Evolutionary conservation across 2,888 invertebrate species (phyloP).

Genomic region (Didymodactylos carnosus): DNA sequence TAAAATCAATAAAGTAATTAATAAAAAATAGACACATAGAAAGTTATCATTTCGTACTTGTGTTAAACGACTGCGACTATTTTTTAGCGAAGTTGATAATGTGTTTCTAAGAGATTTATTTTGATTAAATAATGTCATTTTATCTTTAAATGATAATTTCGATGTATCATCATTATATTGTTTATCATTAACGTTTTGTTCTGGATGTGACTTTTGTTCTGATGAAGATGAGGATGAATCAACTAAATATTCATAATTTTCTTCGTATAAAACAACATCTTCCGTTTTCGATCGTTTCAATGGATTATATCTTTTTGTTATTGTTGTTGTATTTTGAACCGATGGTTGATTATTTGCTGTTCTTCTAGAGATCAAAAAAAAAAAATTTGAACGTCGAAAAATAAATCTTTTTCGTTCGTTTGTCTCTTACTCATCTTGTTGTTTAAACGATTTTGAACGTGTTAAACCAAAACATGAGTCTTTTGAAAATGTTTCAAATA

Average conservation of each 20-base stretch:
- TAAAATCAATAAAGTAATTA: neutral
- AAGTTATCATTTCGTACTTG: neutral
- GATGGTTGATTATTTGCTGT: too few relatives aligned
- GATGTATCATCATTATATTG: neutral
- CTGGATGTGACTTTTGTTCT: too few relatives aligned
- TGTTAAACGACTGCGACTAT: neutral
- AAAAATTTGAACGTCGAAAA: neutral
- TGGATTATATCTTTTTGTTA: neutral
- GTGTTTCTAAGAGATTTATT: neutral
- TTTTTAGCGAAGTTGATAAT: neutral
- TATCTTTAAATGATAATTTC: neutral
- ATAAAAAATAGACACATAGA: neutral
- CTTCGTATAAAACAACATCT: neutral
- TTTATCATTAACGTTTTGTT: neutral
- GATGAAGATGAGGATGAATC: too few relatives aligned
- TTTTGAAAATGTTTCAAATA: neutral
- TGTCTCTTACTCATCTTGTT: too few relatives aligned
- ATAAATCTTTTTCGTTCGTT: neutral
- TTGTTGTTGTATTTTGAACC: too few relatives aligned
- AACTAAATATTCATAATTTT: neutral
- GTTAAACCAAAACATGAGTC: neutral
- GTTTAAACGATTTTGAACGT: neutral
- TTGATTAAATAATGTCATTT: neutral
- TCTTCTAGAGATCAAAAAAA: neutral
- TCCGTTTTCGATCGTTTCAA: neutral